phyloP scores from a whole-genome alignment of 2,113 vertebrate genomes.

The Upupa epops region DNA sequence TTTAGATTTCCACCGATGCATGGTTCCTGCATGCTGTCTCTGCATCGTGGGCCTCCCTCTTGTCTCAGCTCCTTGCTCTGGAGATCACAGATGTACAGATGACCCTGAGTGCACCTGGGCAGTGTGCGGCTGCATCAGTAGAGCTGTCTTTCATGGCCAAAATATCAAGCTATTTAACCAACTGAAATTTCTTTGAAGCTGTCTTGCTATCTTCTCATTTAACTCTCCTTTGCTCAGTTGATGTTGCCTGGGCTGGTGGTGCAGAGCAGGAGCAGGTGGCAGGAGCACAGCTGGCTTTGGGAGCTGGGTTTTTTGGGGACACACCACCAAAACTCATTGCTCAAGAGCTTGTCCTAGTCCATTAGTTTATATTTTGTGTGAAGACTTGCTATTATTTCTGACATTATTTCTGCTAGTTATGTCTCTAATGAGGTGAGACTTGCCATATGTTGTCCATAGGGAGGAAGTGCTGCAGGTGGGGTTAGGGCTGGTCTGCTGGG shows the following conservation, averaged over 20 bases:
- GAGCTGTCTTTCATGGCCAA: background rate
- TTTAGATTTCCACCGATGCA: background rate
- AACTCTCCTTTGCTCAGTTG: background rate
- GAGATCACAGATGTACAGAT: background rate
- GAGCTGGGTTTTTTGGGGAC: background rate
- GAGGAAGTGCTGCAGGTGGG: slow-evolving; percentile 36
- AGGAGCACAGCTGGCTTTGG: background rate
- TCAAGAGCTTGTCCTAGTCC: background rate
- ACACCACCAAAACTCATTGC: background rate
- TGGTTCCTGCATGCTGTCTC: background rate
- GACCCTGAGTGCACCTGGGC: background rate
- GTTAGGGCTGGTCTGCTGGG: background rate
- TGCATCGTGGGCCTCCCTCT: background rate
- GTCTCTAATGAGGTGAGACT: slow-evolving; percentile 62
- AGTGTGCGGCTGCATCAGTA: background rate
- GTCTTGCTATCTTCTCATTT: background rate
- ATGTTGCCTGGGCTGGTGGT: accelerated
- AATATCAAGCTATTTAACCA: slow-evolving; percentile 10
- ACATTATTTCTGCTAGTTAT: slow-evolving; percentile 63
- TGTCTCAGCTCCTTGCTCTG: background rate
- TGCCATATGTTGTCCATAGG: slow-evolving; percentile 58
- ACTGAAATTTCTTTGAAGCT: slow-evolving; percentile 14
- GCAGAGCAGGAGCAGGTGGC: accelerated
- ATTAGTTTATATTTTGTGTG: background rate
- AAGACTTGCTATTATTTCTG: slow-evolving; percentile 37